Evolutionary conservation across 1,140 invertebrate species (phyloP).

Genomic region (Brachionus asplanchnoidis): DNA sequence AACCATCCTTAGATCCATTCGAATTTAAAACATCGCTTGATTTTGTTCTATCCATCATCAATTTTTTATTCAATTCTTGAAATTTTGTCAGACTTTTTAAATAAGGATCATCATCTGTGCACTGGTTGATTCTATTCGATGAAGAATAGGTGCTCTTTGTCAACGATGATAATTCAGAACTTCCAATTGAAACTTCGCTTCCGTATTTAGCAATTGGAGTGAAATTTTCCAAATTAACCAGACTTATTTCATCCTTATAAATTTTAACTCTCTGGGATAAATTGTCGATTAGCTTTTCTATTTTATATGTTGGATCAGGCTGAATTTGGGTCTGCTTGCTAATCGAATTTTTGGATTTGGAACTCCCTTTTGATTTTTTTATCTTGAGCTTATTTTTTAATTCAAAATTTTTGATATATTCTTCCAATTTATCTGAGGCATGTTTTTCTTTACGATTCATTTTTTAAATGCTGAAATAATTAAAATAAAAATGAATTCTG

Average conservation of each 20-base stretch:
- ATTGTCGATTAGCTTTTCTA: not conserved
- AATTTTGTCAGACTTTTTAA: slow-evolving; percentile 29
- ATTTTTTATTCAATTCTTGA: slow-evolving; percentile 12
- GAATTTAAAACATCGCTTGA: not conserved
- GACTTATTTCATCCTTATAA: not conserved
- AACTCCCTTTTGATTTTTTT: not conserved
- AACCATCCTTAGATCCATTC: not conserved
- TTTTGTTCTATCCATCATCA: not conserved
- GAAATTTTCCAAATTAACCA: not conserved
- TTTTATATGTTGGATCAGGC: not conserved
- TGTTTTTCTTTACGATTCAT: not conserved
- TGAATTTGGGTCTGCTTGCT: not conserved
- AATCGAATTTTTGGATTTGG: not conserved
- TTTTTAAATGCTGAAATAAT: not conserved
- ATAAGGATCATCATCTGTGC: not conserved
- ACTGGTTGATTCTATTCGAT: not conserved
- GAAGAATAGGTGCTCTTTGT: not conserved
- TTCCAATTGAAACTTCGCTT: not conserved
- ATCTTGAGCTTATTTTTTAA: not conserved
- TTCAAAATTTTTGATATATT: slow-evolving; percentile 30
- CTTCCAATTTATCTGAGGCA: not conserved
- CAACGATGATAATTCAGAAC: not conserved
- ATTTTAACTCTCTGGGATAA: not conserved
- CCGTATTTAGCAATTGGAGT: not conserved
- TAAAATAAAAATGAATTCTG: not conserved